Base-by-base conservation (phyloP, 2,888 invertebrate species). In the Dorcus hopei region DNA sequence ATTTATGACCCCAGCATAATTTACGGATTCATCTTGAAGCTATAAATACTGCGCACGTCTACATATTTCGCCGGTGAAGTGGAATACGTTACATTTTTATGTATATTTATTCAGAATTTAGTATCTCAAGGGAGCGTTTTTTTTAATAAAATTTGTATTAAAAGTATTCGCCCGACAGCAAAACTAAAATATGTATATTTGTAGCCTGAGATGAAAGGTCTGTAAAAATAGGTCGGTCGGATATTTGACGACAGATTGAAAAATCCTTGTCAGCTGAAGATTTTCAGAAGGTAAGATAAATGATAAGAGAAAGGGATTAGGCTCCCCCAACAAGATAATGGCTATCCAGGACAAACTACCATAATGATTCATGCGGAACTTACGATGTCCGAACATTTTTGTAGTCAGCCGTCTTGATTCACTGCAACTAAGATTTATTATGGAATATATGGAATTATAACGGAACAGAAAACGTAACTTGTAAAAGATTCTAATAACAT, bases 291-390 rank as follows among this genome's bases (percentile, higher is more conserved):
- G 65, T 59, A 65, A 65, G 66, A 68, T 60, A 61, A 63, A 68
- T 65, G 65, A 63, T 58, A 51, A 58, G 51, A 57, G 57, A 52
- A 64, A 63, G 60, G 64, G 65, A 58, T 67, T 64, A 61, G 56
- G 58, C 58, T 56, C 51, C 54, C 55, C 61, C 57, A 63, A 61
- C 65, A 61, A 64, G 68, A 70, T 67, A 69, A 68, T 68, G 69
- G 70, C 65, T 65, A 66, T 68, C 68, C 49, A 63, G 69, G 63
- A 68, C 66, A 61, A 61, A 62, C 61, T 59, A 61, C 52, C 65
- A 62, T 69, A 68, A 69, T 70, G 69, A 70, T 69, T 69, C 69
- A 70, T 70, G 68, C 68, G 68, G 65, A 66, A 67, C 64, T 67
- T 67, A 45, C 43, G 43, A 14, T 19, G n/a, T 43, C 43, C 43